Evolutionary conservation across 2,113 vertebrate species (phyloP).

Genomic region (Leuciscus idus): DNA sequence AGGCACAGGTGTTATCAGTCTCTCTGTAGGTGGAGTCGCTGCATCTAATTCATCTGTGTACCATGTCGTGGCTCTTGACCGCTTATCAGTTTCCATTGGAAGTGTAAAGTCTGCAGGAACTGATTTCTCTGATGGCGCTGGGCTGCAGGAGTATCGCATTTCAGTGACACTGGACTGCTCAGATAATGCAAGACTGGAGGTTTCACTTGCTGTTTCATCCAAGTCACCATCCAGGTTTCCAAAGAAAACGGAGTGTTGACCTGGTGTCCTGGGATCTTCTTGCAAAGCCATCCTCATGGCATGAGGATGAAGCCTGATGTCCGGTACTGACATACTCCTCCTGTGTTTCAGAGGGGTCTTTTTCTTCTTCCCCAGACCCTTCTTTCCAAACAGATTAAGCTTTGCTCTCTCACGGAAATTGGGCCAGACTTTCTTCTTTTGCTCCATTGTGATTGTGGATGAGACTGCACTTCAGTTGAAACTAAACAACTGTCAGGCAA

Average conservation of each 20-base stretch:
- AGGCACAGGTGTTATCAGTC: not conserved
- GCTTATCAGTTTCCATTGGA: slow-evolving; percentile 22
- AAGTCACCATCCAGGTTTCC: slow-evolving; percentile 50
- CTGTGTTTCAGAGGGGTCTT: slow-evolving; percentile 61
- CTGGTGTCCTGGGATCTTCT: slow-evolving; percentile 8
- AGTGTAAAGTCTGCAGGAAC: not conserved
- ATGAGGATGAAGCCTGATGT: slow-evolving; percentile 56
- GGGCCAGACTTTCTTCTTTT: slow-evolving; percentile 68
- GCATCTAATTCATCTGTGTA: slow-evolving; percentile 41
- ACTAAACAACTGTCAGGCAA: not conserved
- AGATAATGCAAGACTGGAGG: slow-evolving; percentile 20
- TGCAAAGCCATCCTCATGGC: not conserved
- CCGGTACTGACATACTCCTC: slow-evolving; percentile 77
- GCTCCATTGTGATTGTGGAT: slow-evolving; percentile 67
- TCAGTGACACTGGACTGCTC: slow-evolving; percentile 44
- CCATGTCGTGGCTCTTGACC: slow-evolving; percentile 38
- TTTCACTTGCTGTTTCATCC: slow-evolving; percentile 60
- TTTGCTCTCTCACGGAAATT: slow-evolving; percentile 68
- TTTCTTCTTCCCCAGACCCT: slow-evolving; percentile 24
- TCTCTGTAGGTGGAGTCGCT: not conserved
- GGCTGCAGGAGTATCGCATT: not conserved
- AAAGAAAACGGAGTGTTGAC: slow-evolving; percentile 32
- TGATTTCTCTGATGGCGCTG: not conserved
- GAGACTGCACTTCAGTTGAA: slow-evolving; percentile 6
- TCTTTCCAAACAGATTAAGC: slow-evolving; percentile 52